Conservation (phyloP, 2,113 vertebrate species). For the Platysteira castanea region DNA sequence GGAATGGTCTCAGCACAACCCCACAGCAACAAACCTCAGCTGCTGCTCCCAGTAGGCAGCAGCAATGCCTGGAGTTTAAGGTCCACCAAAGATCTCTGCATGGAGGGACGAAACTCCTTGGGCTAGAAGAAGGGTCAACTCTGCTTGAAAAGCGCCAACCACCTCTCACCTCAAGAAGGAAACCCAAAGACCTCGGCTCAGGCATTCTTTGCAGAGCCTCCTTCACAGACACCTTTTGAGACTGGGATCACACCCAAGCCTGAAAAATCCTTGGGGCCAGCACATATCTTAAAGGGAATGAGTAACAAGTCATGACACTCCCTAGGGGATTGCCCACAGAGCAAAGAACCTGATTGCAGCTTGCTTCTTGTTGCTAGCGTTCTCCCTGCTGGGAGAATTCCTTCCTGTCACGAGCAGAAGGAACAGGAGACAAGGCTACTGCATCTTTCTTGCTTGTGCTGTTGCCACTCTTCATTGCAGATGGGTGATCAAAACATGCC, state of each 20-base stretch:
- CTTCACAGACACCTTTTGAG: neutral
- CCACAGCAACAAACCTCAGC: neutral
- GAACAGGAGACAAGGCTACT: neutral
- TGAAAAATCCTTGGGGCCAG: neutral
- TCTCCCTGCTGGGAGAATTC: neutral
- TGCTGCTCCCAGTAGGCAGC: neutral
- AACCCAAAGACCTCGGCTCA: neutral
- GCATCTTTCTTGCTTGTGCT: neutral
- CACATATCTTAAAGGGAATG: neutral
- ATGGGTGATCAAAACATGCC: neutral
- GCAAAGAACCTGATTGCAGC: rapidly evolving
- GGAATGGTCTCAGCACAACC: neutral
- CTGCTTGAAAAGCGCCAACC: neutral
- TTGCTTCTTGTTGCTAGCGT: neutral
- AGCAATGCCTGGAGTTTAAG: neutral
- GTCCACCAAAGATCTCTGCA: neutral
- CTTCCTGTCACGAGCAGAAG: neutral
- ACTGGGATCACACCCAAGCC: neutral
- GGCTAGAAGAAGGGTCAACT: neutral
- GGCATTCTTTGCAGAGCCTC: neutral
- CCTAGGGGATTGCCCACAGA: neutral
- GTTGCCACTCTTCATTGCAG: neutral
- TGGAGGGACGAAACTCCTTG: neutral
- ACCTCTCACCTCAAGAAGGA: neutral
- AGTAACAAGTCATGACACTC: neutral